Evolutionary conservation across 1,140 invertebrate species (phyloP).

Genomic region (Sycophila sp.): DNA sequence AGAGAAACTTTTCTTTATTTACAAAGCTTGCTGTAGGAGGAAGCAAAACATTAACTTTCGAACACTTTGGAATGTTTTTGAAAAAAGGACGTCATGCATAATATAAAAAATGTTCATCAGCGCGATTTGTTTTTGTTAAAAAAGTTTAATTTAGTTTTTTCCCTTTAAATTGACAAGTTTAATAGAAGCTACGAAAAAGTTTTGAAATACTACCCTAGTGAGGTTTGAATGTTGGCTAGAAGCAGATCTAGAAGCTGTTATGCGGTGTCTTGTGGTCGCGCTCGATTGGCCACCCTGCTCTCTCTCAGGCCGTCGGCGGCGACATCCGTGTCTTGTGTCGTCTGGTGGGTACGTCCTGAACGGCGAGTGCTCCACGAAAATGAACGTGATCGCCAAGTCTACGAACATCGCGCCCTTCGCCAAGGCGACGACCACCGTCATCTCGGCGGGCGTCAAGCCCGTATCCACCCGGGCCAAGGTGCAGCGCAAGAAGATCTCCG

Average conservation of each 20-base stretch:
- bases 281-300: not conserved
- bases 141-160: not conserved
- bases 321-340: constrained; percentile 32
- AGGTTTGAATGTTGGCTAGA: no score
- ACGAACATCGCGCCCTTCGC: constrained; percentile 70
- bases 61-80: no score
- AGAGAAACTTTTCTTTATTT: no score
- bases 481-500: constrained; percentile 58
- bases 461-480: constrained; percentile 59
- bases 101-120: no score
- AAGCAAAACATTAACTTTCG: no score
- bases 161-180: not conserved
- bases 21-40: no score
- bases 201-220: not conserved
- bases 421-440: constrained; percentile 69
- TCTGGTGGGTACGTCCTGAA: constrained; percentile 30
- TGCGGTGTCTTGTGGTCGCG: not conserved
- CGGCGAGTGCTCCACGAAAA: constrained; percentile 51
- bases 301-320: not conserved
- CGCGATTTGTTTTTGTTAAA: not conserved
- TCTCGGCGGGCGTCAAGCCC: constrained; percentile 69
- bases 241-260: no score
- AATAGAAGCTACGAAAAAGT: not conserved
- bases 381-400: constrained; percentile 75
- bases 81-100: no score